Percentiles rank a stretch among this genome's conserved stretches.
Conservation (phyloP, 2,888 invertebrate genomes). For the Cheilosia vernalis region DNA sequence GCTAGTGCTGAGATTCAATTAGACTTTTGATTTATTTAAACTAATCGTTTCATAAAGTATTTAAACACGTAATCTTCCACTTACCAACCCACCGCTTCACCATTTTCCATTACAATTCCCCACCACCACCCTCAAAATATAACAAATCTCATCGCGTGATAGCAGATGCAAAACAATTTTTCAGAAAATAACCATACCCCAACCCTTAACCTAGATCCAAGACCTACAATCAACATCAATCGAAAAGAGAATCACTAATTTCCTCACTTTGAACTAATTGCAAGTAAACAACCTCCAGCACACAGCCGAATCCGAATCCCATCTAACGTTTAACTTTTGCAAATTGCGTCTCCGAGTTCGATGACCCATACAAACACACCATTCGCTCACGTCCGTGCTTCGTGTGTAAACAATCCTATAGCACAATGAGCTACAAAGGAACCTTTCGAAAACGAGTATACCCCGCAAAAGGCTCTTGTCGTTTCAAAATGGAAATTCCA, state of each 20-base stretch:
- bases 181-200: too few relatives aligned
- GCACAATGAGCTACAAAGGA: slow-evolving; percentile 47
- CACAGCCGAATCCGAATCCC: slow-evolving; percentile 24
- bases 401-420: slow-evolving; percentile 54
- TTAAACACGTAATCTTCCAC: too few relatives aligned
- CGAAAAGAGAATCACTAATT: slow-evolving; percentile 38
- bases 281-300: slow-evolving; percentile 56
- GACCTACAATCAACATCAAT: slow-evolving; percentile 15
- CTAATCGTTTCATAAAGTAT: too few relatives aligned
- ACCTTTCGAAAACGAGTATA: slow-evolving; percentile 43
- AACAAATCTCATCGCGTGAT: too few relatives aligned
- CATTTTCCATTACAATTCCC: too few relatives aligned
- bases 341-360: slow-evolving; percentile 55
- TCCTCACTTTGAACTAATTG: slow-evolving; percentile 56
- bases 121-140: too few relatives aligned
- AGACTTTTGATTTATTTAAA: too few relatives aligned
- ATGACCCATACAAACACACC: slow-evolving; percentile 33
- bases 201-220: too few relatives aligned
- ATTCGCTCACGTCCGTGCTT: slow-evolving; percentile 53
- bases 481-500: slow-evolving; percentile 61
- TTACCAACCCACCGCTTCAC: too few relatives aligned
- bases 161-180: too few relatives aligned
- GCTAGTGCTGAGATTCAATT: too few relatives aligned
- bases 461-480: slow-evolving; percentile 22
- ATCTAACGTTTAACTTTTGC: slow-evolving; percentile 39